Conservation (phyloP, 2,113 vertebrate genomes). For the Ondatra zibethicus region DNA sequence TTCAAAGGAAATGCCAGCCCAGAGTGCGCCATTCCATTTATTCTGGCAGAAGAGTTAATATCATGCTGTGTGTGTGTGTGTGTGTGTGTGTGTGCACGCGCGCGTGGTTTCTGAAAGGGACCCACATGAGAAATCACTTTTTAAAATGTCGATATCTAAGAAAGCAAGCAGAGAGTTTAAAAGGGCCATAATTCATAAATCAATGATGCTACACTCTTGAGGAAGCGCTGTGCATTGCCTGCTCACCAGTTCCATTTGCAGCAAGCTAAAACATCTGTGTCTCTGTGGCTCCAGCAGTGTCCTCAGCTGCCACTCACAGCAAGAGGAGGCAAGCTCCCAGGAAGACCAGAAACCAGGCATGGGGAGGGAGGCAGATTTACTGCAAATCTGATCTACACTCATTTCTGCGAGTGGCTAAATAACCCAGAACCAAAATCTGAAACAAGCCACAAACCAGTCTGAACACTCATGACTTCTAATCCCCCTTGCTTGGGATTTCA, state of each 20-base stretch:
- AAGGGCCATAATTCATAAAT: constrained; percentile 84
- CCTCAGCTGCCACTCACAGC: neutral
- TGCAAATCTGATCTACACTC: neutral
- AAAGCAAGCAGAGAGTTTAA: constrained; percentile 84
- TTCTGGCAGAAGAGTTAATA: constrained; percentile 80
- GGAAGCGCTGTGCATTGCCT: constrained; percentile 68
- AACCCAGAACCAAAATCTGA: neutral
- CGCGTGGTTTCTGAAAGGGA: constrained; percentile 77
- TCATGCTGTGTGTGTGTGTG: constrained; percentile 39
- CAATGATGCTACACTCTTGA: constrained; percentile 78
- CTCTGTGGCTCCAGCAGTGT: neutral
- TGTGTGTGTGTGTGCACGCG: neutral
- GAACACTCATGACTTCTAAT: neutral
- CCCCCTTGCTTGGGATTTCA: neutral
- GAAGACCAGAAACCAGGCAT: neutral
- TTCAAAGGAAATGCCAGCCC: constrained; percentile 75
- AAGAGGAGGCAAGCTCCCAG: neutral
- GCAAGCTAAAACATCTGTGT: neutral
- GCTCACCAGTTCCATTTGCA: constrained; percentile 79
- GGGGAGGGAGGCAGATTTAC: neutral
- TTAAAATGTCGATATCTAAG: constrained; percentile 78
- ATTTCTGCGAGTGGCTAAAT: neutral
- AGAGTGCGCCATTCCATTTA: constrained; percentile 72
- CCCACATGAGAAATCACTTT: constrained; percentile 83
- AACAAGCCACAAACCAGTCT: neutral